Evolutionary conservation across 2,888 invertebrate species (phyloP), one percentile per base, ranked within the genome.

Genomic region (Heliconius hortense): DNA sequence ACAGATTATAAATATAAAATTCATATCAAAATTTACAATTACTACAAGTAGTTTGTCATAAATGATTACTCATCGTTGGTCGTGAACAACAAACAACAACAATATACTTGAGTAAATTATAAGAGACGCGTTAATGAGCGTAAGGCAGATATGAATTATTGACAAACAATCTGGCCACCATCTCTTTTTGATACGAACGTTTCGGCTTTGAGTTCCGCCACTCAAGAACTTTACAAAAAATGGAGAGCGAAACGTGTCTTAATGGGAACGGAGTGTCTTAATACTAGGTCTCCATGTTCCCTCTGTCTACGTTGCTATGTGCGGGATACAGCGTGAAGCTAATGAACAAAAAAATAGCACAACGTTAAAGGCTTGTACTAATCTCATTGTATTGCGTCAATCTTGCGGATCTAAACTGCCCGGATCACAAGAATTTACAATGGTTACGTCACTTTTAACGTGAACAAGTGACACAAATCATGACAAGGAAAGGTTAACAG

Each of bases 351-450:
- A 18, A 48, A 0, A 21, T 0, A 0, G 2, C 21, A 21, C 7
- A 43, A 18, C 7, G 4, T 13, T 35, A 31, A n/a, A 31, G 56
- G 15, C 56, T 35, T n/a, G n/a, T n/a, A 35, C n/a, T 69, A 56
- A 31, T 69, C 53, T 56, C 53, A 56, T 69, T 69, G 53, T 69
- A 69, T 69, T 70, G 71, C 64, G 75, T 75, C 70, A 75, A 71
- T 75, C 75, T 75, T 71, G 39, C 63, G 64, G 43, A 71, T 71
- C 56, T 31, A 53, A 56, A 64, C 48, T 24, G 56, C 13, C 35
- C 69, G 69, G 56, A 69, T 69, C 56, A 67, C 18, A 73, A 66
- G 73, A 74, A 62, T 68, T 11, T 62, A 63, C 59, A 66, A 24
- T 24, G 53, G 31, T 75, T 64, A 71, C 75, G 71, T 75, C 75